Percentiles rank a stretch among this genome's conserved stretches.
Evolutionary conservation across 2,797 vertebrate species (phyloP).

Genomic region (Erithacus rubecula): DNA sequence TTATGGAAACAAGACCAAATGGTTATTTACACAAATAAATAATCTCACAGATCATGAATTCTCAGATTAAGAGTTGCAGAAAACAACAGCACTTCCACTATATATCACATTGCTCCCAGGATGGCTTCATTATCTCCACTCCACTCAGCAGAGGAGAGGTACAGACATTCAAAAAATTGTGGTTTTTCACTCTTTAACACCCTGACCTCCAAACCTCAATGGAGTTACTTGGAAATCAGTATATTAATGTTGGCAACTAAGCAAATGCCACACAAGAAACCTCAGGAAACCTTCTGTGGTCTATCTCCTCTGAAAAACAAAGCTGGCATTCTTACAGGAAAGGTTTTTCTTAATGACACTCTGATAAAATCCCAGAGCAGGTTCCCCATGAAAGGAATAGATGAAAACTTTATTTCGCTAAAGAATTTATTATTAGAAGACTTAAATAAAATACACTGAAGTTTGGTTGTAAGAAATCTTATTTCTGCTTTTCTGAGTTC

Average conservation of each 20-base stretch:
- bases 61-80: neutral
- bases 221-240: neutral
- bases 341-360: neutral
- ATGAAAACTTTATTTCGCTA: neutral
- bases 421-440: neutral
- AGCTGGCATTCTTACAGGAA: neutral
- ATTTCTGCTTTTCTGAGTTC: neutral
- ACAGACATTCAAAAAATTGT: neutral
- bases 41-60: no score
- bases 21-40: neutral
- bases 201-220: neutral
- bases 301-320: neutral
- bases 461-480: neutral
- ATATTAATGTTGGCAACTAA: neutral
- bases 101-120: neutral
- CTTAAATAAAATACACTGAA: neutral
- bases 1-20: neutral
- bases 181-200: neutral
- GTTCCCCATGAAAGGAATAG: neutral
- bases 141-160: neutral
- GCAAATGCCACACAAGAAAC: neutral
- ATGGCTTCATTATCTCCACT: neutral
- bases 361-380: neutral
- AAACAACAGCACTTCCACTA: neutral
- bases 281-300: neutral